Base-by-base conservation (phyloP, 35 echinoderm and acorn worm species). In the Ptychodera flava region DNA sequence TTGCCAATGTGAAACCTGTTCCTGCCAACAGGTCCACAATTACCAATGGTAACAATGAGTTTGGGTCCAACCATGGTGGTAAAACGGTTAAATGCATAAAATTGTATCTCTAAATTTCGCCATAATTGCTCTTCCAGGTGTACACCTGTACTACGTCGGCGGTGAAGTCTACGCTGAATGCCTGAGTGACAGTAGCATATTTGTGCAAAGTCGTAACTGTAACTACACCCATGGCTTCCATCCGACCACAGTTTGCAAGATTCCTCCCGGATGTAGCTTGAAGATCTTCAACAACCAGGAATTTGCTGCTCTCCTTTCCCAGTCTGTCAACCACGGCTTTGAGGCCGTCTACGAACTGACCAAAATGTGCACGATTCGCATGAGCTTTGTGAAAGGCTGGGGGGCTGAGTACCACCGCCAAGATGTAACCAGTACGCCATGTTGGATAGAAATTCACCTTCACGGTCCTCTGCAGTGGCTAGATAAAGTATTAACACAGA, bases 281-380 rank as follows among this genome's bases (percentile, higher is more conserved):
- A 99, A 99, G 86, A 99, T 99, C 64, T 99, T 99, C 93, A 99
- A 99, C 96, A 99, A 99, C 80, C 96, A 99, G 83, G 96, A 99
- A 78, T 99, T 99, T 91, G 96, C 96, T 34, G 96, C 92, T 34
- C 96, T 99, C 30, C 91, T 99, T 16, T 99, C 96, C 1, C 96
- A 99, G 90, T 99, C 93, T 0, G 96, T 99, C 90, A 99, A 99
- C 96, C 93, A 94, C 36, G 96, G 96, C 75, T 99, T 99, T 81
- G 96, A 99, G 81, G 93, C 93, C 2, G 96, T 99, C 77, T 99
- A 99, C 64, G 96, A 99, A 84, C 90, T 99, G 64, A 99, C 96
- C 28, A 99, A 99, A 85, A 99, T 99, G 96, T 99, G 96, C 86
- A 99, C 96, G 29, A 99, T 99, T 53, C 90, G 96, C 29, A 99